Evolutionary conservation across 2,888 invertebrate genomes (phyloP).

Genomic region (Adelphocoris suturalis): DNA sequence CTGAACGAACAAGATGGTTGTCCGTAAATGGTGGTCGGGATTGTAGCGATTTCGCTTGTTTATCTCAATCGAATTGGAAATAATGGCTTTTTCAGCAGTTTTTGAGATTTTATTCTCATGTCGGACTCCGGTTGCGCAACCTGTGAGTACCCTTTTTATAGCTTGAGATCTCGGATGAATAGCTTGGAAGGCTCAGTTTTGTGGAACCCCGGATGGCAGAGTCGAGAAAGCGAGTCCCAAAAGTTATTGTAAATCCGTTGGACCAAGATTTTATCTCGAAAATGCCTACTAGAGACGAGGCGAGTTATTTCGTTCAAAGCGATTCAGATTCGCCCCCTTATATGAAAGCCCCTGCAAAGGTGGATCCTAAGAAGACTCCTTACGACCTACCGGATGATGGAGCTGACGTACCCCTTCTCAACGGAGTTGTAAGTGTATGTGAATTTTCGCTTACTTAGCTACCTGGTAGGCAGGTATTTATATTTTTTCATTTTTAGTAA

Average conservation of each 20-base stretch:
- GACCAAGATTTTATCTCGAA: conserved; percentile 31
- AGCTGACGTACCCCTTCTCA: conserved; percentile 75
- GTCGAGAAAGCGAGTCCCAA: conserved; percentile 46
- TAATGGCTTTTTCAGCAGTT: not conserved
- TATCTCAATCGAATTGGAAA: not conserved
- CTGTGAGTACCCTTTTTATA: not conserved
- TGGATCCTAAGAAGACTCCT: conserved; percentile 1
- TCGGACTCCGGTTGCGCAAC: not conserved
- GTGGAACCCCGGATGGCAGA: conserved; percentile 57
- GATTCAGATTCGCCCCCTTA: conserved; percentile 71
- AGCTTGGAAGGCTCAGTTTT: not conserved
- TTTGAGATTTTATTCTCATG: not conserved
- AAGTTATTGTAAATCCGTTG: conserved; percentile 60
- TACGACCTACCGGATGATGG: conserved; percentile 72
- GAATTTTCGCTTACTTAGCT: not conserved
- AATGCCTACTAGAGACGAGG: conserved; percentile 61
- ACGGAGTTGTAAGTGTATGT: conserved; percentile 72
- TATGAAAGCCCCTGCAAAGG: conserved; percentile 64
- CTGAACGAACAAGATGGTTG: conserved; percentile 32
- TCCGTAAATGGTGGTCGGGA: not conserved
- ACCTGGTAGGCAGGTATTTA: not conserved
- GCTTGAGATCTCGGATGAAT: not conserved
- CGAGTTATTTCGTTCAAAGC: conserved; percentile 55
- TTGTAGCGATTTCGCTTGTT: not conserved
- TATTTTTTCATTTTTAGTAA: too few species aligned